Evolutionary conservation across 2,797 vertebrate genomes (phyloP).

Genomic region (Rhinophrynus dorsalis): DNA sequence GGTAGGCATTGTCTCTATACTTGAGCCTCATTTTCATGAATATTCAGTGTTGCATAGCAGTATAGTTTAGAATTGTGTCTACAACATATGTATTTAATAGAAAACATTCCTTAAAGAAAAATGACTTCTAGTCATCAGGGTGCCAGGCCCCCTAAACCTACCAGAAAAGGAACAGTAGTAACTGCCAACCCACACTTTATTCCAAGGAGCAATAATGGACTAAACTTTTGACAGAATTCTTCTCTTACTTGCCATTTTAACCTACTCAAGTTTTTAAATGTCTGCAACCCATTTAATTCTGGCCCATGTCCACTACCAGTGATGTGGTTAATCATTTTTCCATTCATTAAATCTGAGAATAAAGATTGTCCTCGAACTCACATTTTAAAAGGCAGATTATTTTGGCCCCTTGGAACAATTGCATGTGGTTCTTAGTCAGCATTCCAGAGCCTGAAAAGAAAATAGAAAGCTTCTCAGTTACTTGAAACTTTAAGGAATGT

Average conservation of each 20-base stretch:
- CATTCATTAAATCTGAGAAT: constrained; percentile 32
- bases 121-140: not conserved
- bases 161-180: not conserved
- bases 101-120: too few relatives aligned
- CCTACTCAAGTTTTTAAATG: not conserved
- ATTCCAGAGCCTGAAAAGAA: constrained; percentile 16
- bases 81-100: too few relatives aligned
- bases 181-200: not conserved
- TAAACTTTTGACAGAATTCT: constrained; percentile 8
- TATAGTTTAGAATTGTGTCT: too few relatives aligned
- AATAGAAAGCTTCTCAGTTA: constrained; percentile 32
- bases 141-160: not conserved
- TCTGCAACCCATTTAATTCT: constrained; percentile 29
- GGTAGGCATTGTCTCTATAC: too few relatives aligned
- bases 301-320: constrained; percentile 20
- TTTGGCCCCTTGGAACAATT: constrained; percentile 40
- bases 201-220: not conserved
- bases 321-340: constrained; percentile 44
- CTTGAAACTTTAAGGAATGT: constrained; percentile 28
- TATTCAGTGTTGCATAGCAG: too few relatives aligned
- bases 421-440: constrained; percentile 42
- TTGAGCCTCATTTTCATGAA: too few relatives aligned
- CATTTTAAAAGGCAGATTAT: constrained; percentile 31
- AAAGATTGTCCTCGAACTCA: constrained; percentile 21
- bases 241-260: constrained; percentile 14